phyloP scores from a whole-genome alignment of 2,113 vertebrate species.

The Eclectus roratus region DNA sequence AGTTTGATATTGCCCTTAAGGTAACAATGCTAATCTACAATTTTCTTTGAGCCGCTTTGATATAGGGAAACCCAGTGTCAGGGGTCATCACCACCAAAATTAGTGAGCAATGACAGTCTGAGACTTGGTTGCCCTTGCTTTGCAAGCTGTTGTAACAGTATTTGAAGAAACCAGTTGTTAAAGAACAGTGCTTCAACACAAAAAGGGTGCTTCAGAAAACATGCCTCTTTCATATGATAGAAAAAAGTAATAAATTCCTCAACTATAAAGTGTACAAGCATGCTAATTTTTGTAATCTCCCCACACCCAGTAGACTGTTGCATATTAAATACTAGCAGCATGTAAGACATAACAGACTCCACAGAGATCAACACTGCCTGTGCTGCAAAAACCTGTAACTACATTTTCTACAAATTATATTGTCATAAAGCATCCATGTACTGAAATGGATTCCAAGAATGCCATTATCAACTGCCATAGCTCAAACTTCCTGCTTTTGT shows the following conservation, averaged over 20 bases:
- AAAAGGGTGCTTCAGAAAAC: neutral
- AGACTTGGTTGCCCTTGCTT: neutral
- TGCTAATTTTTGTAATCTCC: neutral
- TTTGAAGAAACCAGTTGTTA: neutral
- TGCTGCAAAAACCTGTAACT: neutral
- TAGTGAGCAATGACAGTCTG: neutral
- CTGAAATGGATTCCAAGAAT: neutral
- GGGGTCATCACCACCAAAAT: neutral
- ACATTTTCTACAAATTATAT: neutral
- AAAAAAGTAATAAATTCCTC: neutral
- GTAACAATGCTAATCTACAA: neutral
- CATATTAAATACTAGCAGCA: neutral
- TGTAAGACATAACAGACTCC: neutral
- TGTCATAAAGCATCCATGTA: neutral
- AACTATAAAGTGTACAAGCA: neutral
- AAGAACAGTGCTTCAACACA: neutral
- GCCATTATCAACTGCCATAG: neutral
- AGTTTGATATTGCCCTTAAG: neutral
- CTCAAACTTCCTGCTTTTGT: neutral
- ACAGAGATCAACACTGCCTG: neutral
- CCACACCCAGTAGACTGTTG: neutral
- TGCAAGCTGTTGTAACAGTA: neutral
- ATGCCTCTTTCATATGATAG: neutral
- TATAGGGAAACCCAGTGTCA: neutral
- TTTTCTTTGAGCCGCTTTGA: neutral